Conservation (phyloP, 53 echinoderm and acorn worm species). For the Crossaster papposus region DNA sequence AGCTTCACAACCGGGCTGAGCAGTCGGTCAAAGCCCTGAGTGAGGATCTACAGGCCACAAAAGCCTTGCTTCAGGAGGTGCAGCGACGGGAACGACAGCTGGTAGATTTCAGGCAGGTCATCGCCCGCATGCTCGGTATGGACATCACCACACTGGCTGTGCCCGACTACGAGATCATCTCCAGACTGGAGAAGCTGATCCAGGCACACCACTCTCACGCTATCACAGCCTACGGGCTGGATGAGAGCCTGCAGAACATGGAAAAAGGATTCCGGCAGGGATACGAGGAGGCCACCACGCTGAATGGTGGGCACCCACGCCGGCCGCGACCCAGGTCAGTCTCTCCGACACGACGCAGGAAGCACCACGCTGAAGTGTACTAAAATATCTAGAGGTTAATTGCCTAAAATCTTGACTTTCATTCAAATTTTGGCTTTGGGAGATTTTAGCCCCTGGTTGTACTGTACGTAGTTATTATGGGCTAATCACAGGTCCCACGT, state of each 20-base stretch:
- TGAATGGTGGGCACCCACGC: slow-evolving; percentile 46
- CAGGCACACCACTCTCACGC: slow-evolving; percentile 99
- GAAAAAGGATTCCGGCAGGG: slow-evolving; percentile 86
- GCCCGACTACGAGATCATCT: slow-evolving; percentile 98
- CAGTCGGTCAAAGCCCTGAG: slow-evolving; percentile 71
- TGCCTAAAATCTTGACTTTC: too few species aligned
- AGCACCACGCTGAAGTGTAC: slow-evolving; percentile 85
- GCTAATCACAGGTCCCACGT: too few species aligned
- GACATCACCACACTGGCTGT: slow-evolving; percentile 87
- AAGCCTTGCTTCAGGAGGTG: slow-evolving; percentile 77
- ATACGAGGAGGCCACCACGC: slow-evolving; percentile 68
- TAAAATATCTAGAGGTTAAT: slow-evolving; percentile 2
- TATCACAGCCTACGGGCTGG: slow-evolving; percentile 78
- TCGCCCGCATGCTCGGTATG: slow-evolving; percentile 95
- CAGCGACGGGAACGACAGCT: slow-evolving; percentile 88
- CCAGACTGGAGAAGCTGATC: slow-evolving; percentile 93
- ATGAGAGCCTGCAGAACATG: slow-evolving; percentile 82
- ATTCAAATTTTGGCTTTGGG: too few species aligned
- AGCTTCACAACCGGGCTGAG: slow-evolving; percentile 60
- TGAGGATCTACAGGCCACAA: slow-evolving; percentile 88
- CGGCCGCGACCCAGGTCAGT: slow-evolving; percentile 71
- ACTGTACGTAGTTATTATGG: too few species aligned
- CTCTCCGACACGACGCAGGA: slow-evolving; percentile 83
- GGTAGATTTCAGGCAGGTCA: slow-evolving; percentile 93
- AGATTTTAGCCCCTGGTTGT: too few species aligned